Conservation (phyloP, 2,113 vertebrate genomes). For the Toxostoma redivivum region DNA sequence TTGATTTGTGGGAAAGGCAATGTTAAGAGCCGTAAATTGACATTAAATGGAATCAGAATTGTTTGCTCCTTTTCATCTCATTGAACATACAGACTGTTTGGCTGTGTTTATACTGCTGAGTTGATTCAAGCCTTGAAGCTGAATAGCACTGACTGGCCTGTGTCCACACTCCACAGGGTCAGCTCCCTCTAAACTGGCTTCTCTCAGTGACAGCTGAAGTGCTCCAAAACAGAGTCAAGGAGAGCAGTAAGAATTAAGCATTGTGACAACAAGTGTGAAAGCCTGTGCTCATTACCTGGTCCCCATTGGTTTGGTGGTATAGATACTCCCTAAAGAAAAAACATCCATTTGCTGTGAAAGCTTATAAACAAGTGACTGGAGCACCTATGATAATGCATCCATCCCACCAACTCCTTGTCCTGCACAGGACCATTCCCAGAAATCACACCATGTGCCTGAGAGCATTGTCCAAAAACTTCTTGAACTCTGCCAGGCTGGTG, state of each 20-base stretch:
- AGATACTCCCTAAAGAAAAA: background rate
- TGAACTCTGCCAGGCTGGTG: background rate
- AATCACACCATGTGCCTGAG: background rate
- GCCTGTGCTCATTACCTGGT: background rate
- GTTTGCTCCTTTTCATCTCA: slow-evolving; percentile 42
- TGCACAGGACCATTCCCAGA: background rate
- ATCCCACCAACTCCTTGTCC: background rate
- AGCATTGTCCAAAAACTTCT: background rate
- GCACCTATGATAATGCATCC: background rate
- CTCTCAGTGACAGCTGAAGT: background rate
- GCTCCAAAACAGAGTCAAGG: background rate
- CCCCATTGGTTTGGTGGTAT: background rate
- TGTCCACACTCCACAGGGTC: background rate
- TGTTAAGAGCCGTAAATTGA: background rate
- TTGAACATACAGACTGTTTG: slow-evolving; percentile 16
- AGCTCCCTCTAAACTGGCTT: background rate
- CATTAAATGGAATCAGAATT: slow-evolving; percentile 8
- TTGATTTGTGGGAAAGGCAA: background rate
- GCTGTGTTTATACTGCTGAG: slow-evolving; percentile 33
- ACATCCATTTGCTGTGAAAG: background rate
- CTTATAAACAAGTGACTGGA: background rate
- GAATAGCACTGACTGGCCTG: slow-evolving; percentile 16
- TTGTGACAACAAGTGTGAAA: background rate
- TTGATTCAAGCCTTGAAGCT: slow-evolving; percentile 33
- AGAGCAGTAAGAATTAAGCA: background rate